Evolutionary conservation across 2,113 vertebrate genomes (phyloP).

Genomic region (Hemibagrus wyckioides): DNA sequence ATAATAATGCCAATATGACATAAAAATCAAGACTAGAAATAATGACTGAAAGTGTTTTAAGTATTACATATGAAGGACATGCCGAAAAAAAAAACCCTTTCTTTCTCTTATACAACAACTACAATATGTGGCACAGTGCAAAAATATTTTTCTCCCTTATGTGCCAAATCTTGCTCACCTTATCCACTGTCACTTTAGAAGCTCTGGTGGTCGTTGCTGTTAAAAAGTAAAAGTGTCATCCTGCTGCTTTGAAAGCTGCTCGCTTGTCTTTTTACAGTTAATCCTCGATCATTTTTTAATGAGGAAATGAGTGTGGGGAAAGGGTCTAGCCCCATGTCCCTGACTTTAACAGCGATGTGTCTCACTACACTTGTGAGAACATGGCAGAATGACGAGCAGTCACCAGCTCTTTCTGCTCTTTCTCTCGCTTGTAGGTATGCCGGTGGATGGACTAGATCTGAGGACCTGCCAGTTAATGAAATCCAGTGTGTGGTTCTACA

Average conservation of each 20-base stretch:
- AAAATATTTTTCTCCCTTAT: slow-evolving; percentile 1
- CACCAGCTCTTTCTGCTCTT: background rate
- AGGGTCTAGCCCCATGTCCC: slow-evolving; percentile 58
- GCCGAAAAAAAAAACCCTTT: background rate
- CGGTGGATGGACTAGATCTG: background rate
- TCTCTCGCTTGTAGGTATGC: background rate
- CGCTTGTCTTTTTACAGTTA: slow-evolving; percentile 72
- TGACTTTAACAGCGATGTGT: slow-evolving; percentile 69
- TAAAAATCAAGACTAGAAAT: background rate
- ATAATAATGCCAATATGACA: slow-evolving; percentile 1
- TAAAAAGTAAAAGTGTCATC: slow-evolving; percentile 46
- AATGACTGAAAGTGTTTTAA: background rate
- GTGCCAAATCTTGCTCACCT: slow-evolving; percentile 44
- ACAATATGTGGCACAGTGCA: background rate
- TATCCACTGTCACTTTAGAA: slow-evolving; percentile 32
- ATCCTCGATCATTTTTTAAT: slow-evolving; percentile 74
- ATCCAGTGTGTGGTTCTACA: background rate
- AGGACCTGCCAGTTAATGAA: slow-evolving; percentile 5
- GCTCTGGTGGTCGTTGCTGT: slow-evolving; percentile 1
- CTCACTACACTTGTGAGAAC: slow-evolving; percentile 70
- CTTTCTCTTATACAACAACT: slow-evolving; percentile 2
- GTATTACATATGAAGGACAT: background rate
- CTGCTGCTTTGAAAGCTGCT: slow-evolving; percentile 56
- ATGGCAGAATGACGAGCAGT: slow-evolving; percentile 67
- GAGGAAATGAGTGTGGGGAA: slow-evolving; percentile 70